Base-by-base conservation (phyloP, 2,113 vertebrate genomes). In the Brachypodius melanocephalos region DNA sequence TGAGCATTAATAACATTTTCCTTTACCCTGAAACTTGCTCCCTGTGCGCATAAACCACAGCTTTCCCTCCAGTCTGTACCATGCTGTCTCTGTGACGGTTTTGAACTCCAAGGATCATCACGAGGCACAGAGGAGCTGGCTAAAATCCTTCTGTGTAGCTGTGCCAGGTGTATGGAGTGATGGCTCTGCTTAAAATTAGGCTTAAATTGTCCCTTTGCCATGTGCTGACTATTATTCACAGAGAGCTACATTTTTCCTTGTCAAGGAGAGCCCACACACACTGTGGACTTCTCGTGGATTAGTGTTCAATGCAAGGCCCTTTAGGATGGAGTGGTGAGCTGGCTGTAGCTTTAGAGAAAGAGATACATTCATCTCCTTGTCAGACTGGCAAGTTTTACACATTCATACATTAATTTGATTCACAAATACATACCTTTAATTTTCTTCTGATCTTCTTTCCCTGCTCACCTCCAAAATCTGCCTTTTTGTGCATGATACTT, bases 161-260 rank as follows among this genome's bases (percentile, higher is more conserved):
- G 76, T 94, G 90, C 84, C 89, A 92, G 77, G 57, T 61, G 72
- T 84, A 71, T 4, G 9, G 71, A 91, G 76, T 59, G 73, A 75
- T 26, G 71, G 25, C 59, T 51, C 32, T 96, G 66, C 55, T 91
- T 92, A 81, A 86, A 94, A 96, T 94, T n/a, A 77, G 63, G 40
- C 49, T 89, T 74, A 94, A 96, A 93, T 93, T 38, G 18, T 69
- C 97, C 82, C 78, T 95, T 94, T 97, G 83, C 83, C 34, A 11
- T 49, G 45, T 80, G 58, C 90, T 82, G 84, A 92, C 83, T 93
- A 17, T 62, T 77, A 76, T 76, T 86, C 55, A 73, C 54, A 83
- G 85, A 85, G 90, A 55, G 48, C 85, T 87, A 71, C 57, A 91
- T 93, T 90, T 94, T 66, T 88, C 89, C 73, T 83, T 95, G 76